Evolutionary conservation across 2,113 vertebrate species (phyloP).

Genomic region (Nycticorax nycticorax): DNA sequence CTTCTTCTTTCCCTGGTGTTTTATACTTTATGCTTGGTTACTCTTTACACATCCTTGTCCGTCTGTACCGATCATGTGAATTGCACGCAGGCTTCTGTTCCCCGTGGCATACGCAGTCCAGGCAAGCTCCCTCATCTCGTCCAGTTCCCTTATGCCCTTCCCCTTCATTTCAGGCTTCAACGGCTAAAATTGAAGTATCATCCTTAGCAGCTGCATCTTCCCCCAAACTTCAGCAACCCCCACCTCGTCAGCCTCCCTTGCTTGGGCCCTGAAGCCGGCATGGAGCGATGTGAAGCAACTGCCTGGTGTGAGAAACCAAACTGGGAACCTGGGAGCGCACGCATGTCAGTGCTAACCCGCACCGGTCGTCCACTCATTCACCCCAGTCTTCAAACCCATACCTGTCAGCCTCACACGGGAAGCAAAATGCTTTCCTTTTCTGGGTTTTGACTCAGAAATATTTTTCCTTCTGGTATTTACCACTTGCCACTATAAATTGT

Average conservation of each 20-base stretch:
- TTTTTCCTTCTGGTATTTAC: background rate
- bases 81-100: background rate
- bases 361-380: background rate
- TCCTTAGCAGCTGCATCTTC: background rate
- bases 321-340: background rate
- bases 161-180: background rate
- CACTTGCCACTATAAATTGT: background rate
- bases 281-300: background rate
- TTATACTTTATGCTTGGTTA: background rate
- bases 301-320: background rate
- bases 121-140: background rate
- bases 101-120: rapidly evolving
- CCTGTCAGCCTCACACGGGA: background rate
- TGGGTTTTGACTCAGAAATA: background rate
- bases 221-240: background rate
- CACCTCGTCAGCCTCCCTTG: background rate
- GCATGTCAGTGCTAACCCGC: background rate
- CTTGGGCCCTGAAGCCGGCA: background rate
- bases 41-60: background rate
- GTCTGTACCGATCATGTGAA: background rate
- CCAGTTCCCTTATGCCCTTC: background rate
- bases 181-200: background rate
- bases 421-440: background rate
- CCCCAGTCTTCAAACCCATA: background rate
- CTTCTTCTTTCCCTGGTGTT: background rate